Evolutionary conservation across 2,888 invertebrate species (phyloP).

Genomic region (Dermolepida albohirtum): DNA sequence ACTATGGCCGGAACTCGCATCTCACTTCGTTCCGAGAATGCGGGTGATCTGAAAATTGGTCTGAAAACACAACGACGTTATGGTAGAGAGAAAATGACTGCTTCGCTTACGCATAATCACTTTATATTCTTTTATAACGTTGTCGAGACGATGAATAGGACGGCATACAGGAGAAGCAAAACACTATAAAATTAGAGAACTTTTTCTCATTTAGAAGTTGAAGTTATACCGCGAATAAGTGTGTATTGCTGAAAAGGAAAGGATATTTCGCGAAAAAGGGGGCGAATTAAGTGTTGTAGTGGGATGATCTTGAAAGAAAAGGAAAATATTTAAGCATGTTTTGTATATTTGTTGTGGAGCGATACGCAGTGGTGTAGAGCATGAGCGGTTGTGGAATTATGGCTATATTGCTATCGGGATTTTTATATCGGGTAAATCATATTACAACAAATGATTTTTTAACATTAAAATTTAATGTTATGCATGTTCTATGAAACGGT

Average conservation of each 20-base stretch:
- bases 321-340: not conserved
- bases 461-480: too few species aligned
- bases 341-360: not conserved
- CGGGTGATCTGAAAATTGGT: conserved; percentile 65
- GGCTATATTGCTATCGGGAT: too few species aligned
- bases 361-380: not conserved
- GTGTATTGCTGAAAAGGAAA: not conserved
- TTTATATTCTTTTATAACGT: conserved; percentile 58
- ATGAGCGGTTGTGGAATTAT: too few species aligned
- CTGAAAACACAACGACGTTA: conserved; percentile 45
- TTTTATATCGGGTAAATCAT: too few species aligned
- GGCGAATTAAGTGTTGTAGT: not conserved
- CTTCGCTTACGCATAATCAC: conserved; percentile 61
- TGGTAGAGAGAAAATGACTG: conserved; percentile 20
- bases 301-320: not conserved
- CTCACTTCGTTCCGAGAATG: conserved; percentile 55
- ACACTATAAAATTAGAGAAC: conserved; percentile 49
- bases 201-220: conserved; percentile 40
- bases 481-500: too few species aligned
- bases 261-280: not conserved
- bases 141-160: conserved; percentile 19
- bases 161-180: conserved; percentile 44
- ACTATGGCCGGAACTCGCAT: conserved; percentile 54
- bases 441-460: too few species aligned
- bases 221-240: conserved; percentile 1